These are phyloP conservation scores for Recurvirostra avosetta DNA, from an alignment of 2,113 vertebrate species.

Conservation along the genomic window DNA sequence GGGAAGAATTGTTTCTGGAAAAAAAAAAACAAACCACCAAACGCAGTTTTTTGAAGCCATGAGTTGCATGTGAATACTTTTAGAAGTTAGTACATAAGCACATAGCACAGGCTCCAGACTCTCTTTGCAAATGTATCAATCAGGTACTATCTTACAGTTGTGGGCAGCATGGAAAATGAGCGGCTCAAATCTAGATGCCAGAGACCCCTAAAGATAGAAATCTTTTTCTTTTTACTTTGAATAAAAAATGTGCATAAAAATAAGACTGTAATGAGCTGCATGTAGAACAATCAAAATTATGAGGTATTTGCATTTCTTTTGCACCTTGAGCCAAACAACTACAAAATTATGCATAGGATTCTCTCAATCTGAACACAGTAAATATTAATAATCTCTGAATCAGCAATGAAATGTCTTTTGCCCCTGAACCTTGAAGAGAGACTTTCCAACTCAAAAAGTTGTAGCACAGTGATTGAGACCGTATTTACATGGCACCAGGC, in stretches of 20 bases:
- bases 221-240: conserved; percentile 17
- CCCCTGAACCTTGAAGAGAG: conserved; percentile 18
- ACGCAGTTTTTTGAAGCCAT: not conserved
- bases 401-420: conserved; percentile 36
- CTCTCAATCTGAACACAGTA: conserved; percentile 54
- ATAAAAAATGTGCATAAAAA: conserved; percentile 53
- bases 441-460: conserved; percentile 6
- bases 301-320: conserved; percentile 51
- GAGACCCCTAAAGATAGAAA: not conserved
- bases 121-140: not conserved
- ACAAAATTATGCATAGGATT: conserved; percentile 55
- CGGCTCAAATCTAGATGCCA: not conserved
- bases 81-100: not conserved
- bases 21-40: not conserved
- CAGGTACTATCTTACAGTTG: not conserved
- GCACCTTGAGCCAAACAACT: conserved; percentile 49
- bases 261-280: conserved; percentile 41
- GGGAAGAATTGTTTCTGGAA: not conserved
- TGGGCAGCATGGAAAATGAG: not conserved
- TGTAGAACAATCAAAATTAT: conserved; percentile 51
- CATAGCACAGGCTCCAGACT: not conserved
- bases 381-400: conserved; percentile 65
- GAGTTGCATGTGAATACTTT: not conserved
- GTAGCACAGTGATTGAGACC: not conserved
- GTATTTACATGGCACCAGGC: not conserved